Evolutionary conservation across 2,797 vertebrate species (phyloP), one percentile per base, ranked within the genome.

Genomic region (Amazona finschi): DNA sequence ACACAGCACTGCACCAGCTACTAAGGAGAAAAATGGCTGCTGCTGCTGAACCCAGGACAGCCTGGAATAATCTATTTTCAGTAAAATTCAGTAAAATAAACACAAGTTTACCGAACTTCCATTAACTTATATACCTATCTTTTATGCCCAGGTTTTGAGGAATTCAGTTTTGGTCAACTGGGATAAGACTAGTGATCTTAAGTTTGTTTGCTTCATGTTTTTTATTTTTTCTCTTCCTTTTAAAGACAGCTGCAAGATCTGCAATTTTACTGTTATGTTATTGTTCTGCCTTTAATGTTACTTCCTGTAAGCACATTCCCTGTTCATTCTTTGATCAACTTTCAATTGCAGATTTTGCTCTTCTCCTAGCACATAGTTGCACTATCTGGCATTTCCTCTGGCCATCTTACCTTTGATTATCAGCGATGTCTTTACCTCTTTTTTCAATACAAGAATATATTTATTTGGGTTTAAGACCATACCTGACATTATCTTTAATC

Each of bases 401-500:
- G 0, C 24, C 1, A 0, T 52, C 15, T 73, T 80, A 33, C 21
- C 27, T 73, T n/a, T 77, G 21, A 12, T 44, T 15, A 31, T 27
- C 31, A 75, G 1, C 31, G 27, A 15, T 19, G 17, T 43, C 43
- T 55, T 90, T 69, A 11, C 16, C 28, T 85, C 19, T 69, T 7
- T 80, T 44, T 74, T 55, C 38, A 60, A 11, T 47, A 36, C 5
- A 47, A 11, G 6, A 50, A n/a, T 64, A 3, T 15, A 36, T 43
- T 64, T 64, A 12, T 28, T 66, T 89, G 18, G 4, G 25, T 89
- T 91, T 16, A 36, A 19, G 30, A 31, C 33, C 11, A n/a, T 46
- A 24, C 3, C 33, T 76, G 52, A 27, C 0, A 0, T 58, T 53
- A 22, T 30, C 31, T 61, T 61, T 77, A 52, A 31, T 65, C n/a